Conservation (phyloP, 1,140 invertebrate genomes). For the Orius insidiosus region DNA sequence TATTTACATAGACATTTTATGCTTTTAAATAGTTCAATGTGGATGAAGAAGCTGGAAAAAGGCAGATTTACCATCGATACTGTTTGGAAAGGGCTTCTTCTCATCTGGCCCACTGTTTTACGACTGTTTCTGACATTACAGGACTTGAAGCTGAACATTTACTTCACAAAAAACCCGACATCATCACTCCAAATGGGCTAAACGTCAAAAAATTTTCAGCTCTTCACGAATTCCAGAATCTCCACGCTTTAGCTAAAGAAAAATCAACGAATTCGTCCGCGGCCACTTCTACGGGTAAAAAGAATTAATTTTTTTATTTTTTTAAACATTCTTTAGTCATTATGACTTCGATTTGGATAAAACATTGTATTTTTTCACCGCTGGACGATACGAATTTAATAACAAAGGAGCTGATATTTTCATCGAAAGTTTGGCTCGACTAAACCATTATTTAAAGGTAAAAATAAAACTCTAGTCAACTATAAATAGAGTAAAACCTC, state of each 20-base stretch:
- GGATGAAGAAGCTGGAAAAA: constrained; percentile 95
- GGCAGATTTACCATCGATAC: constrained; percentile 98
- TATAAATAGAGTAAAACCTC: neutral
- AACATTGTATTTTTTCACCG: constrained; percentile 97
- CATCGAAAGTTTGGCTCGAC: constrained; percentile 85
- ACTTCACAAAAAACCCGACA: constrained; percentile 86
- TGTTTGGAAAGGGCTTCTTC: constrained; percentile 93
- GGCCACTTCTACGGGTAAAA: constrained; percentile 93
- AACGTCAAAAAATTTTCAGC: constrained; percentile 99
- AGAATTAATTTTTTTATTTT: constrained; percentile 7
- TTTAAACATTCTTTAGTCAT: too few relatives aligned
- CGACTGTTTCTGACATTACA: constrained; percentile 98
- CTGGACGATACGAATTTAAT: constrained; percentile 95
- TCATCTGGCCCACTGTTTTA: constrained; percentile 87
- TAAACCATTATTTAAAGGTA: constrained; percentile 94
- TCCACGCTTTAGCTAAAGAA: constrained; percentile 93
- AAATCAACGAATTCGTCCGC: constrained; percentile 94
- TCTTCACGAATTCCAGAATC: constrained; percentile 97
- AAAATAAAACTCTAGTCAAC: too few relatives aligned
- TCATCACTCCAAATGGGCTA: constrained; percentile 95
- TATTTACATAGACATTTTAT: neutral
- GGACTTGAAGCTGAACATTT: constrained; percentile 85
- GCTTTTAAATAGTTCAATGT: constrained; percentile 59
- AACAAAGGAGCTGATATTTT: constrained; percentile 99
- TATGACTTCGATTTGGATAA: constrained; percentile 99